Conservation (phyloP, 1,140 invertebrate species). For the Thereuonema tuberculata region DNA sequence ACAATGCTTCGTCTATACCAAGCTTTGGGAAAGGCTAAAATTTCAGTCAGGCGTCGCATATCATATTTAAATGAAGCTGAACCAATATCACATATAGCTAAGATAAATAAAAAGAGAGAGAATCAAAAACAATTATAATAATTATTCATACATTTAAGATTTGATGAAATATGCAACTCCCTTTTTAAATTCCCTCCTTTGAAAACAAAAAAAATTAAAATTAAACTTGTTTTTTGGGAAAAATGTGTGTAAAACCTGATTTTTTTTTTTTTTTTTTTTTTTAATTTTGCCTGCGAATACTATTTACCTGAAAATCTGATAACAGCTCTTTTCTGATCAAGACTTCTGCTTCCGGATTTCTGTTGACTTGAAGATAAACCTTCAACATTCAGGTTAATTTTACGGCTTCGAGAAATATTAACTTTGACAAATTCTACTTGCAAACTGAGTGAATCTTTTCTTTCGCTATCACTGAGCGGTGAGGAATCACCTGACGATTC, state of each 20-base stretch:
- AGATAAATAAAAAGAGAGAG: conserved; percentile 21
- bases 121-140: not conserved
- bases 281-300: not conserved
- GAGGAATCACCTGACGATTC: conserved; percentile 17
- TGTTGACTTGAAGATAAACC: not conserved
- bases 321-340: conserved; percentile 53
- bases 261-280: no score
- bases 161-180: no score
- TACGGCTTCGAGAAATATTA: conserved; percentile 75
- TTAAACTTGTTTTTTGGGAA: not conserved
- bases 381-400: conserved; percentile 47
- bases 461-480: conserved; percentile 68
- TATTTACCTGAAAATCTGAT: conserved; percentile 81
- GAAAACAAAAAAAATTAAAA: not conserved
- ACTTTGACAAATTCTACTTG: conserved; percentile 97
- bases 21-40: conserved; percentile 92
- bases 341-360: conserved; percentile 21
- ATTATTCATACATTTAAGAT: no score
- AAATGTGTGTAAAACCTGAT: no score
- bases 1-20: conserved; percentile 93
- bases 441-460: conserved; percentile 88
- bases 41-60: conserved; percentile 93
- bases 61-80: conserved; percentile 98
- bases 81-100: conserved; percentile 86
- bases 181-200: no score